Evolutionary conservation across 2,888 invertebrate species (phyloP), one percentile per base, ranked within the genome.

Genomic region (Stegana nigrithorax): DNA sequence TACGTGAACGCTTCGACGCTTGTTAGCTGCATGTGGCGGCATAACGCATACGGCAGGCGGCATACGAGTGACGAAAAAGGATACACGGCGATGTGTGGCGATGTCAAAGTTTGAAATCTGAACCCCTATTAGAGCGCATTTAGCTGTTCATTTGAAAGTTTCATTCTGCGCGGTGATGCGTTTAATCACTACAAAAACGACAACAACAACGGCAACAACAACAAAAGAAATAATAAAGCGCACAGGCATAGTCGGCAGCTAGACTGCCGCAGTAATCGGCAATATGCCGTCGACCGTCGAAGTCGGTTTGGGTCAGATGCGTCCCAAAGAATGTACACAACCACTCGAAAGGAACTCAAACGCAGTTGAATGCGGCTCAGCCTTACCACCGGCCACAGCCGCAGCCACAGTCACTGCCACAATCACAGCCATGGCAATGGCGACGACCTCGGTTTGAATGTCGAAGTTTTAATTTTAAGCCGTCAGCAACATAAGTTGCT

Each of bases 61-160:
- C n/a, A n/a, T n/a, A 19, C 39, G 57, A 21, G 45, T n/a, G 47
- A 57, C 29, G 59, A 57, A 42, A 26, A n/a, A 56, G 55, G 58
- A 27, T 44, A 42, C 10, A 19, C n/a, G 25, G 14, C 25, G 47
- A 39, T 27, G 56, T 36, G 26, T 53, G 61, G 51, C 60, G 50
- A 50, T 58, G 66, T 66, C 68, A 67, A 68, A 69, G 67, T 67
- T 71, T 83, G 82, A 80, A 81, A 81, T 81, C 73, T 79, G 82
- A 82, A 82, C 82, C 82, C 82, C 81, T 83, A 83, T 82, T 82
- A 82, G 83, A 73, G 79, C 75, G 77, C 81, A 81, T 82, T 82
- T 82, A 82, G 71, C 83, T 82, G 82, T 82, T 82, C 82, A 83
- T 83, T 82, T 82, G 75, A 81, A 81, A 80, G 82, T 83, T 82